A percentile compares a stretch with the other conserved stretches of the same genome.
These are phyloP conservation scores for Saturnia pavonia DNA, from an alignment of 2,888 invertebrate genomes.

Conservation along the genomic window DNA sequence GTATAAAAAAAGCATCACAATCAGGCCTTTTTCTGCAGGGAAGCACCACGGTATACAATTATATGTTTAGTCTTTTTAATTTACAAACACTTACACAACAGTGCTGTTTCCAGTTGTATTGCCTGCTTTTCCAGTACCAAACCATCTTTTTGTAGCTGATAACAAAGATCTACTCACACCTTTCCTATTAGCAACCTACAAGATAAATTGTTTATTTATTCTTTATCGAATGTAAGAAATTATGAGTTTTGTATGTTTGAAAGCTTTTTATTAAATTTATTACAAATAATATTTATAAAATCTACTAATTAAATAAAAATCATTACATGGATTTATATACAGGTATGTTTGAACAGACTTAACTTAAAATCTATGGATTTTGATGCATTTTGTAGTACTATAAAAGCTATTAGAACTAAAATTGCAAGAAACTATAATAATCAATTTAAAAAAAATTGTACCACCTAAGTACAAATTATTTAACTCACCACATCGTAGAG, in stretches of 20 bases:
- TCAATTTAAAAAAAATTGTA: too few relatives aligned
- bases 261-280: too few relatives aligned
- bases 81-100: conserved; percentile 86
- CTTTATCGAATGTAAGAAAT: not conserved
- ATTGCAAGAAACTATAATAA: too few relatives aligned
- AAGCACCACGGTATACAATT: not conserved
- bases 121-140: conserved; percentile 94
- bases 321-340: too few relatives aligned
- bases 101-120: conserved; percentile 87
- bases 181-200: conserved; percentile 90
- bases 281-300: too few relatives aligned
- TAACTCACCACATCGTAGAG: conserved; percentile 87
- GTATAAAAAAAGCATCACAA: too few relatives aligned
- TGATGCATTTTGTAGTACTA: too few relatives aligned
- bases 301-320: too few relatives aligned
- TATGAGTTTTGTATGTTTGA: too few relatives aligned
- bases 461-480: not conserved
- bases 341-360: too few relatives aligned
- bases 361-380: too few relatives aligned
- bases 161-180: conserved; percentile 96
- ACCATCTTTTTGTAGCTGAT: conserved; percentile 97
- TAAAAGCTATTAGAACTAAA: too few relatives aligned
- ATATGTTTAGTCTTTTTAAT: not conserved
- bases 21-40: not conserved
- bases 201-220: conserved; percentile 21